Conservation (phyloP, 92 coral and sea anemone genomes). For the Muricea muricata region DNA sequence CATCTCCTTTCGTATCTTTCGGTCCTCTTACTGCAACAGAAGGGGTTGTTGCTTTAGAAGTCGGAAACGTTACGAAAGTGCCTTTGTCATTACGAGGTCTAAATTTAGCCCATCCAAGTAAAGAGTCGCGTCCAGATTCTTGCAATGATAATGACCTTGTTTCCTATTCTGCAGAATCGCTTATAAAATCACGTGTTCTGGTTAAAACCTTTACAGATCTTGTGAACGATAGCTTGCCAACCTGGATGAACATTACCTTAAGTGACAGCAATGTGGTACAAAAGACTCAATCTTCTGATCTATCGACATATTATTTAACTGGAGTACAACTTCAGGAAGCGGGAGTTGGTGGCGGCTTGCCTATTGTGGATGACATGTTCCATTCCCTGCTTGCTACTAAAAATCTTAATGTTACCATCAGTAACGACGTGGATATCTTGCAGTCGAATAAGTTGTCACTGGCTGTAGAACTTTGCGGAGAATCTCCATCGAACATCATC, state of each 20-base stretch:
- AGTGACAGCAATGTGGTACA: slow-evolving; percentile 1
- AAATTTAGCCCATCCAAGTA: slow-evolving; percentile 19
- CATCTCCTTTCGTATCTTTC: slow-evolving; percentile 58
- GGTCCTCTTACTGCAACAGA: slow-evolving; percentile 47
- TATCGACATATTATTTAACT: slow-evolving; percentile 55
- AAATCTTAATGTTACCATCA: slow-evolving; percentile 51
- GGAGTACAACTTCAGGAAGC: slow-evolving; percentile 58
- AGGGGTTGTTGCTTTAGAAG: slow-evolving; percentile 56
- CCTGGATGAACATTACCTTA: slow-evolving; percentile 67
- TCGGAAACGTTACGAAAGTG: slow-evolving; percentile 20
- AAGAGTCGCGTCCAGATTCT: neutral
- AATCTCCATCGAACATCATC: slow-evolving; percentile 31
- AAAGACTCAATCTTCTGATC: slow-evolving; percentile 44
- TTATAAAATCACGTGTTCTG: slow-evolving; percentile 1
- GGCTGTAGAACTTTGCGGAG: slow-evolving; percentile 66
- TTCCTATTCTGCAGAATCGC: neutral
- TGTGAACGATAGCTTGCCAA: slow-evolving; percentile 58
- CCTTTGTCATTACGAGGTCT: slow-evolving; percentile 69
- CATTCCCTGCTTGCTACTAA: slow-evolving; percentile 67
- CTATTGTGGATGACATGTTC: slow-evolving; percentile 46
- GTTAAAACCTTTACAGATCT: slow-evolving; percentile 63
- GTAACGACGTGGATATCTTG: slow-evolving; percentile 36
- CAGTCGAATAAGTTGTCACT: slow-evolving; percentile 35
- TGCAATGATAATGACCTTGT: neutral
- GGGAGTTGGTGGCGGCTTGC: slow-evolving; percentile 44